phyloP scores from a whole-genome alignment of 2,888 invertebrate species.

The Chalcosyrphus nemorum region DNA sequence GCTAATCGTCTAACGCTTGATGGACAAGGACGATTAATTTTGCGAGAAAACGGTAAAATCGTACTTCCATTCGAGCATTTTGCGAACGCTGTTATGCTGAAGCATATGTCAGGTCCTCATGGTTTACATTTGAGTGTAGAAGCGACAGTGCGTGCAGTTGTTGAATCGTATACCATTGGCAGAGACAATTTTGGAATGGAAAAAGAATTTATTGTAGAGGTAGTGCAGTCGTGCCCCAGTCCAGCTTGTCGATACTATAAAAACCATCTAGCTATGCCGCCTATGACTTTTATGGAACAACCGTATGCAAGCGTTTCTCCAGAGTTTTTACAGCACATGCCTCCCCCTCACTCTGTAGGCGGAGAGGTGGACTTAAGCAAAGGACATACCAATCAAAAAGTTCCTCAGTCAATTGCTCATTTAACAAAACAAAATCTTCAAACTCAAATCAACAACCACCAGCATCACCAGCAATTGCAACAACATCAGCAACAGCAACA shows the following conservation, averaged over 20 bases:
- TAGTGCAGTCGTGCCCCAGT: slow-evolving; percentile 94
- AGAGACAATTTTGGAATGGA: slow-evolving; percentile 86
- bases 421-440: slow-evolving; percentile 80
- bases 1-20: slow-evolving; percentile 92
- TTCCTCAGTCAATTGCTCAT: slow-evolving; percentile 77
- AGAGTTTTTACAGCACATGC: slow-evolving; percentile 87
- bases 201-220: slow-evolving; percentile 93
- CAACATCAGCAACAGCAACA: slow-evolving; percentile 80
- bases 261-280: slow-evolving; percentile 87
- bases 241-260: slow-evolving; percentile 94
- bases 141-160: slow-evolving; percentile 92
- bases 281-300: slow-evolving; percentile 81
- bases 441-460: slow-evolving; percentile 78
- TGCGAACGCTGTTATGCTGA: slow-evolving; percentile 94
- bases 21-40: slow-evolving; percentile 90
- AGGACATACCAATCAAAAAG: slow-evolving; percentile 64
- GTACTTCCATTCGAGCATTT: slow-evolving; percentile 94
- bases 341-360: slow-evolving; percentile 73
- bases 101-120: slow-evolving; percentile 94
- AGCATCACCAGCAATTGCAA: slow-evolving; percentile 76
- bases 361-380: slow-evolving; percentile 79
- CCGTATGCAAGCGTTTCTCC: slow-evolving; percentile 82
- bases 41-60: slow-evolving; percentile 94
- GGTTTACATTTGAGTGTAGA: slow-evolving; percentile 92
- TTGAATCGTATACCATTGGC: slow-evolving; percentile 91